These are phyloP conservation scores for Cladopsammia gracilis DNA, from an alignment of 64 coral and sea anemone genomes.

Conservation along the genomic window DNA sequence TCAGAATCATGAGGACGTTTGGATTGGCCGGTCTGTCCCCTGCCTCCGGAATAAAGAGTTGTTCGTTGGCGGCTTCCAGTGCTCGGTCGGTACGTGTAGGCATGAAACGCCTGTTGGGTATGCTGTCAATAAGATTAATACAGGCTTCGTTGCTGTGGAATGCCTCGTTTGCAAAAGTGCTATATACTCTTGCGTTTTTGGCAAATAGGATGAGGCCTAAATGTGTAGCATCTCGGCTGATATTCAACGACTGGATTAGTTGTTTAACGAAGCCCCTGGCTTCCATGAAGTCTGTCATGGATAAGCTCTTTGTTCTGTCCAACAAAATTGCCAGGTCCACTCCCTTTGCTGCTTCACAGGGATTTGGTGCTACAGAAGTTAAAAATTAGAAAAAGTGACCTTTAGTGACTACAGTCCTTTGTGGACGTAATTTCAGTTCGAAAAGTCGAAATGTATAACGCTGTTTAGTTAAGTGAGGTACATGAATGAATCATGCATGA, in stretches of 20 bases:
- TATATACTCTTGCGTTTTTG: neutral
- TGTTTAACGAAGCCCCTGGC: neutral
- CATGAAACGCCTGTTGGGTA: neutral
- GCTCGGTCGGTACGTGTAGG: constrained; percentile 46
- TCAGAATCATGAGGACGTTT: constrained; percentile 52
- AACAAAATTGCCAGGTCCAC: neutral
- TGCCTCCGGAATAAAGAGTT: constrained; percentile 7
- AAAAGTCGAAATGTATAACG: no score
- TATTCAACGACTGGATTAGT: neutral
- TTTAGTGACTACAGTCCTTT: no score
- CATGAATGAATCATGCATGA: no score
- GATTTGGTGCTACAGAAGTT: neutral
- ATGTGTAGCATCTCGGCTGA: neutral
- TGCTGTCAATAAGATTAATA: neutral
- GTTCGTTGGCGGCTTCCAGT: neutral
- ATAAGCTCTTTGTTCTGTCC: neutral
- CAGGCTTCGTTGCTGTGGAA: neutral
- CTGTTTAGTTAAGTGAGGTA: no score
- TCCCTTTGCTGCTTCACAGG: neutral
- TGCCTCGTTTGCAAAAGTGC: neutral
- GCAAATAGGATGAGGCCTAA: neutral
- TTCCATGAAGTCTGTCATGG: neutral
- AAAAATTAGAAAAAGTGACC: neutral
- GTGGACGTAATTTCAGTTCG: no score
- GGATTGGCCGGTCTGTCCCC: constrained; percentile 39